Evolutionary conservation across 1,140 invertebrate genomes (phyloP).

Genomic region (Phymastichus coffea): DNA sequence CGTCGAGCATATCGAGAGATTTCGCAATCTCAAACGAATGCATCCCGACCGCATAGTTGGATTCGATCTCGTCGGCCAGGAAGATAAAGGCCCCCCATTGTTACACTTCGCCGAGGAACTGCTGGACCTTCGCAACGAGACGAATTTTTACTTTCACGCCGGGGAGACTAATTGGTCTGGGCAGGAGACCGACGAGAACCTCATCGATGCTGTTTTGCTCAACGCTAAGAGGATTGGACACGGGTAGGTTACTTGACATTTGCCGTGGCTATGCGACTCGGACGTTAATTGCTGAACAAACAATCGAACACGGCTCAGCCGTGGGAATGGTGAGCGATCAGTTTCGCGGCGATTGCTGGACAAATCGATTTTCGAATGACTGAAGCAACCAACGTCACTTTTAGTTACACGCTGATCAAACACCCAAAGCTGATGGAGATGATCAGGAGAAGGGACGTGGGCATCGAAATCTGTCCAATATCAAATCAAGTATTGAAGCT

Average conservation of each 20-base stretch:
- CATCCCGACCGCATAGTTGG: conserved; percentile 67
- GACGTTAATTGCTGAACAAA: too few relatives aligned
- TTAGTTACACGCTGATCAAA: conserved; percentile 70
- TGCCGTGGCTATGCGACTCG: too few relatives aligned
- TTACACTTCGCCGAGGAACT: conserved; percentile 54
- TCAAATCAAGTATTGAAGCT: conserved; percentile 77
- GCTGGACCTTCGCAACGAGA: conserved; percentile 43
- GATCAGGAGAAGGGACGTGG: conserved; percentile 66
- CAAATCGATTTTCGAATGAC: too few relatives aligned
- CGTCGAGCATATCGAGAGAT: conserved; percentile 53
- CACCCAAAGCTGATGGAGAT: conserved; percentile 70
- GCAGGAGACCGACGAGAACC: conserved; percentile 65
- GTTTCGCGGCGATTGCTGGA: too few relatives aligned
- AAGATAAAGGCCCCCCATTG: conserved; percentile 57
- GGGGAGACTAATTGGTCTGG: conserved; percentile 80
- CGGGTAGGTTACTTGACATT: too few relatives aligned
- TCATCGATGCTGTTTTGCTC: conserved; percentile 76
- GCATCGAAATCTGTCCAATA: conserved; percentile 80
- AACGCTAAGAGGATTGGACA: conserved; percentile 61
- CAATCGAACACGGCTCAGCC: too few relatives aligned
- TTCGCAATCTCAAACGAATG: conserved; percentile 45
- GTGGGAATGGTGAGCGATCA: too few relatives aligned
- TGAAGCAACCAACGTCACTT: too few relatives aligned
- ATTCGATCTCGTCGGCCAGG: conserved; percentile 64
- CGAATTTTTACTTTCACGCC: conserved; percentile 77